These are phyloP conservation scores for Formica exsecta DNA, from an alignment of 1,140 invertebrate species.

Conservation along the genomic window DNA sequence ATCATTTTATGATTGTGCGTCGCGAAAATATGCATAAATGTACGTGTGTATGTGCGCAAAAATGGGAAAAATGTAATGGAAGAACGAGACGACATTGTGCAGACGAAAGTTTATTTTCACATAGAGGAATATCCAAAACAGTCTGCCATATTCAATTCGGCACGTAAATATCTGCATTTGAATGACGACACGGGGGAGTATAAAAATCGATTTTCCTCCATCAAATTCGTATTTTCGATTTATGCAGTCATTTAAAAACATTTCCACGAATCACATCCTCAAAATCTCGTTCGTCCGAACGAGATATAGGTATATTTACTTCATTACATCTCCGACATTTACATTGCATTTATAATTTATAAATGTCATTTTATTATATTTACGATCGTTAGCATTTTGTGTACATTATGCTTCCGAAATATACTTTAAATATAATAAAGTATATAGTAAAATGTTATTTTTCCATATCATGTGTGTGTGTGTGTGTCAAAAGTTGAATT, in stretches of 20 bases:
- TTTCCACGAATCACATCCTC: slow-evolving; percentile 15
- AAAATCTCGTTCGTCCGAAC: slow-evolving; percentile 10
- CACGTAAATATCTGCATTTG: slow-evolving; percentile 50
- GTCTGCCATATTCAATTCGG: slow-evolving; percentile 48
- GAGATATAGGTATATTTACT: slow-evolving; percentile 6
- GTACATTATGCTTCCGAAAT: not conserved
- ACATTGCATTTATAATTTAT: slow-evolving; percentile 21
- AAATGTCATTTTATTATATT: slow-evolving; percentile 20
- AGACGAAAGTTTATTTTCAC: slow-evolving; percentile 23
- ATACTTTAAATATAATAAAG: not conserved
- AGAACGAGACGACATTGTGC: slow-evolving; percentile 23
- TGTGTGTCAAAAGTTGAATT: slow-evolving; percentile 1
- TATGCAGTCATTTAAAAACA: slow-evolving; percentile 59
- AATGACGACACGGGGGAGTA: slow-evolving; percentile 44
- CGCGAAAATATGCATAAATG: not conserved
- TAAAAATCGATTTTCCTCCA: slow-evolving; percentile 64
- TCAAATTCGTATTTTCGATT: slow-evolving; percentile 61
- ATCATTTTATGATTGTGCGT: slow-evolving; percentile 36
- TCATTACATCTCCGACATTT: slow-evolving; percentile 19
- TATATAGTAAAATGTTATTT: not conserved
- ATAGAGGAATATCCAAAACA: slow-evolving; percentile 54
- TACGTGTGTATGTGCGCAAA: not conserved
- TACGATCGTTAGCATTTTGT: not conserved
- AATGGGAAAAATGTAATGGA: slow-evolving; percentile 43
- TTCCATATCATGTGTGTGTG: not conserved